Percentiles rank a stretch among this genome's conserved stretches.
Conservation (phyloP, 2,113 vertebrate species). For the Lamprotornis superbus region DNA sequence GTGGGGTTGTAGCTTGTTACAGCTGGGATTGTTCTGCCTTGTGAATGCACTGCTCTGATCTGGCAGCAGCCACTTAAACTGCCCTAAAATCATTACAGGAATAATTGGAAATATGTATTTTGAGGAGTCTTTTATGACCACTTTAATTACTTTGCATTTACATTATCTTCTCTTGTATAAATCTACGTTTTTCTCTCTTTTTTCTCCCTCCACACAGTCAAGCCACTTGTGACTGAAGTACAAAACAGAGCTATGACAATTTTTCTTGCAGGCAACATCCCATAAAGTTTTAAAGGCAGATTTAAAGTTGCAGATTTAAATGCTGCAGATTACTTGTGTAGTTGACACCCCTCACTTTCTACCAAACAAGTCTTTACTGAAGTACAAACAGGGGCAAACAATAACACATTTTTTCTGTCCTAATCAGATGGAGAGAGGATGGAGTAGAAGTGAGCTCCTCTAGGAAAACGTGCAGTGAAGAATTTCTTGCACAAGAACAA, state of each 20-base stretch:
- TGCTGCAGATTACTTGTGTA: background rate
- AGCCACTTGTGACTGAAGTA: background rate
- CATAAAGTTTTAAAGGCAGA: slow-evolving; percentile 18
- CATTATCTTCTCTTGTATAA: background rate
- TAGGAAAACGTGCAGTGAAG: background rate
- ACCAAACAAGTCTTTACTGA: background rate
- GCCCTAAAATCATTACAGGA: background rate
- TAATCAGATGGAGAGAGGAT: background rate
- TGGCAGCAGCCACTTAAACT: background rate
- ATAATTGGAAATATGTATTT: background rate
- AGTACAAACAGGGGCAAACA: background rate
- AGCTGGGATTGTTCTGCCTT: background rate
- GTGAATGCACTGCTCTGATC: background rate
- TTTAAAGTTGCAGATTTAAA: slow-evolving; percentile 22
- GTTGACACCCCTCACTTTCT: slow-evolving; percentile 25
- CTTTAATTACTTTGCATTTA: background rate
- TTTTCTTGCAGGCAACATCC: slow-evolving; percentile 24
- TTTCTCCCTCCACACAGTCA: background rate
- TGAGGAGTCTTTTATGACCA: background rate
- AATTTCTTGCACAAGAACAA: background rate
- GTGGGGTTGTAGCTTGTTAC: background rate
- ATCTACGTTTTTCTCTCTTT: background rate
- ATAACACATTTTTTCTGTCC: background rate
- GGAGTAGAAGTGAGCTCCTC: background rate
- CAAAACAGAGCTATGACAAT: background rate